Evolutionary conservation across 2,888 invertebrate genomes (phyloP), one percentile per base, ranked within the genome.

Genomic region (Pimpla rufipes): DNA sequence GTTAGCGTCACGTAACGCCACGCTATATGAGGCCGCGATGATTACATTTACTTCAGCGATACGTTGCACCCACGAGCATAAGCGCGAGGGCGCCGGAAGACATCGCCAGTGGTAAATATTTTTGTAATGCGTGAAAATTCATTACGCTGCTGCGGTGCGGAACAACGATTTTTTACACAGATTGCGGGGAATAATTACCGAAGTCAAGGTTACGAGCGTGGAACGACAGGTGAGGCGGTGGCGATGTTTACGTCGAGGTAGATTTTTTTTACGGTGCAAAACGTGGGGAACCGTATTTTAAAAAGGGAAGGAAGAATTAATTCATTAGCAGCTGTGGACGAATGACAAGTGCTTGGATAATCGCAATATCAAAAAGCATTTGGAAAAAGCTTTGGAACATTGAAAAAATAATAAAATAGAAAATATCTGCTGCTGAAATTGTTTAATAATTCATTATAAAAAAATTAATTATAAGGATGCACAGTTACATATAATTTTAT

Each of bases 41-140:
- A 90, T 90, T 90, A 89, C 89, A 89, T 89, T 90, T 90, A 85
- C 89, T 73, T 85, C 87, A 85, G 76, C 79, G 66, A 68, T 64
- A 47, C 45, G 16, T 42, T 55, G 42, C 64, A 18, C n/a, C 67
- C 45, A 45, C 70, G 37, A 10, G 80, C 55, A 16, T 16, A 16
- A 13, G 35, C n/a, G n/a, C 45, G 21, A 47, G 29, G 23, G 67
- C 29, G 37, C 59, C n/a, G 37, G 13, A 35, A 37, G 18, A 62
- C 7, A 47, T 52, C 42, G 8, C 35, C 18, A 10, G 62, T 18
- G 62, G 62, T 62, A 40, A 62, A 40, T 62, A 62, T 62, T 62
- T 62, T 62, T 62, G 40, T 35, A 16, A 62, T 62, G 16, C 37
- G 18, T 62, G 18, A 59, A 37, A 37, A 59, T 37, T 59, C 59